Conservation (phyloP, 2,888 invertebrate genomes). For the Metopia argyrocephala region DNA sequence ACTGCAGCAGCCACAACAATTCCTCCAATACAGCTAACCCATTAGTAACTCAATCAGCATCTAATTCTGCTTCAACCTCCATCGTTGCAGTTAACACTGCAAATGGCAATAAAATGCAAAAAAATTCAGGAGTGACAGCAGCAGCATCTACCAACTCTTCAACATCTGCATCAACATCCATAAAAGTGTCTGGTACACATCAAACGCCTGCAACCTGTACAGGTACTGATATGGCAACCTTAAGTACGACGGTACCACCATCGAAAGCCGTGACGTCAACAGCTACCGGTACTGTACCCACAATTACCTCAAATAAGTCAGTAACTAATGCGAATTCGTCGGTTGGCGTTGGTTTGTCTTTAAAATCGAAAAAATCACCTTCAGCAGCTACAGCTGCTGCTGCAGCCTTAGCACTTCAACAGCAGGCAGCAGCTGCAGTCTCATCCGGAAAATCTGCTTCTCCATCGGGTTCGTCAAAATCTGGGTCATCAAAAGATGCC, state of each 20-base stretch:
- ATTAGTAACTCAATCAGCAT: constrained; percentile 48
- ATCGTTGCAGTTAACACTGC: constrained; percentile 64
- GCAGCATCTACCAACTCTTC: constrained; percentile 62
- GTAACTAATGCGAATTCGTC: constrained; percentile 38
- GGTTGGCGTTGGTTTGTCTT: constrained; percentile 51
- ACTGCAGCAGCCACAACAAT: constrained; percentile 69
- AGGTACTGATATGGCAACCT: constrained; percentile 68
- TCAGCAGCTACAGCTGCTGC: constrained; percentile 56
- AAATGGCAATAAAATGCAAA: constrained; percentile 74
- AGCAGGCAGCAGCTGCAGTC: constrained; percentile 64
- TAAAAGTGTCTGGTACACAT: constrained; percentile 59
- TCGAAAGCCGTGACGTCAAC: constrained; percentile 59
- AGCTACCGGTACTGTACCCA: constrained; percentile 63
- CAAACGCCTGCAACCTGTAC: constrained; percentile 36
- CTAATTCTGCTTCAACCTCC: constrained; percentile 23
- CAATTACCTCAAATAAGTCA: constrained; percentile 68
- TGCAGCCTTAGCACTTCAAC: constrained; percentile 57
- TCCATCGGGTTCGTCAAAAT: constrained; percentile 63
- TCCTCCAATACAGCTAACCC: constrained; percentile 66
- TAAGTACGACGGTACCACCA: constrained; percentile 64
- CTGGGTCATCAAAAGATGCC: constrained; percentile 68
- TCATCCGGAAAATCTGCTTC: constrained; percentile 65
- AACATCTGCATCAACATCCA: constrained; percentile 61
- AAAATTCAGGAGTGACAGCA: constrained; percentile 66
- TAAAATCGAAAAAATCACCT: constrained; percentile 49